Evolutionary conservation across 2,113 vertebrate species (phyloP).

Genomic region (Uria lomvia): DNA sequence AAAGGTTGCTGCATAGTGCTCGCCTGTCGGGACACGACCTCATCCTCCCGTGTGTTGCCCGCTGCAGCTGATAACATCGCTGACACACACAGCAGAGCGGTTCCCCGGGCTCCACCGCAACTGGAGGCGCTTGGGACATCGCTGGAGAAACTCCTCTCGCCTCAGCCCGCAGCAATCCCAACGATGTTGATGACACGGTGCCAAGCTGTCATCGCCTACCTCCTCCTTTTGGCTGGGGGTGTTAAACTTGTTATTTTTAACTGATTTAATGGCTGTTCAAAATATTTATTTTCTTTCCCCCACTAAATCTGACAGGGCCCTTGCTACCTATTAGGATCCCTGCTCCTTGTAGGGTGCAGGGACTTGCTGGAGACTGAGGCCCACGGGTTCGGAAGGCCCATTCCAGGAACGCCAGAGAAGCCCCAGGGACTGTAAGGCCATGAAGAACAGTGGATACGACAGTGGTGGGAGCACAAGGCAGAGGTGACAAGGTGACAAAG

Average conservation of each 20-base stretch:
- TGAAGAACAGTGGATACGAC: background rate
- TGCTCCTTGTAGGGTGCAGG: background rate
- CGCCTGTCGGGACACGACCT: background rate
- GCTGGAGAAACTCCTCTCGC: background rate
- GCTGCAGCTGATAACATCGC: background rate
- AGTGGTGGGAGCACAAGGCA: background rate
- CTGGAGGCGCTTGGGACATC: background rate
- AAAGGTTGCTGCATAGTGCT: background rate
- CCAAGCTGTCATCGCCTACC: background rate
- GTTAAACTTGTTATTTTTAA: background rate
- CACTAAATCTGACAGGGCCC: background rate
- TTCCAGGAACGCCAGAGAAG: background rate
- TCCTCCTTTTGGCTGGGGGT: background rate
- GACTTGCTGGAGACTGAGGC: background rate
- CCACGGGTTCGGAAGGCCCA: fast-evolving
- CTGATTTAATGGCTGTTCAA: background rate
- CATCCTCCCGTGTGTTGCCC: background rate
- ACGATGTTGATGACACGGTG: background rate
- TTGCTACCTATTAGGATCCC: background rate
- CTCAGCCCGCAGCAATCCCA: background rate
- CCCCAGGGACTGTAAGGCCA: fast-evolving
- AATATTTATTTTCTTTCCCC: background rate
- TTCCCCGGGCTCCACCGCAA: fast-evolving
- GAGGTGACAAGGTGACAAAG: background rate
- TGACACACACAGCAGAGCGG: background rate